These are phyloP conservation scores for Boulengeromyrus knoepffleri DNA, from an alignment of 2,113 vertebrate species.

Conservation along the genomic window DNA sequence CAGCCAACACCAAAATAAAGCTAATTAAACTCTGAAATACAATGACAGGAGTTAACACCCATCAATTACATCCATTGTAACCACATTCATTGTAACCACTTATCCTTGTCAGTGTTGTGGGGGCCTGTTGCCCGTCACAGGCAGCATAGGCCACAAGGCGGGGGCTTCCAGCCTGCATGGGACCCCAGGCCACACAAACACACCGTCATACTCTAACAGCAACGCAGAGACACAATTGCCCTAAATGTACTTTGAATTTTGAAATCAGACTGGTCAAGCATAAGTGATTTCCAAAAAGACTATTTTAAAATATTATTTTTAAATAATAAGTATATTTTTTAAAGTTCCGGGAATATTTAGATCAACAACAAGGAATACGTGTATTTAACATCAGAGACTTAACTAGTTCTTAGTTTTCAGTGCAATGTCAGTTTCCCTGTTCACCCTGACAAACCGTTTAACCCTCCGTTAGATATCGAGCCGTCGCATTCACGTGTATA, in stretches of 20 bases:
- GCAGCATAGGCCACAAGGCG: not conserved
- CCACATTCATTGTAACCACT: not conserved
- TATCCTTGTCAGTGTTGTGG: not conserved
- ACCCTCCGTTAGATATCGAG: not conserved
- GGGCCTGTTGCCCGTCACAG: not conserved
- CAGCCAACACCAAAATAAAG: not conserved
- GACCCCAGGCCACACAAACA: not conserved
- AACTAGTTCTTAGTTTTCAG: not conserved
- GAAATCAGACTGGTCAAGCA: not conserved
- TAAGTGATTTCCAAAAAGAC: not conserved
- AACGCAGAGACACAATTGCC: not conserved
- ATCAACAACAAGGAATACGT: not conserved
- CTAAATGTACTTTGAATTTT: not conserved
- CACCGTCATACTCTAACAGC: not conserved
- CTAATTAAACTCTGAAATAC: not conserved
- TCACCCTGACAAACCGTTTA: not conserved
- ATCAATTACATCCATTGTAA: not conserved
- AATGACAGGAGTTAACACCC: not conserved
- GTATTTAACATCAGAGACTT: not conserved
- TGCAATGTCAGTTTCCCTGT: not conserved
- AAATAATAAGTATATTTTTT: not conserved
- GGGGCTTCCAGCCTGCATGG: not conserved
- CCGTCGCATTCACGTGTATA: not conserved
- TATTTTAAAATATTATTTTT: not conserved
- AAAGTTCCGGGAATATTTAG: not conserved